These are phyloP conservation scores for Drosophila aldrichi DNA, from an alignment of 2,888 invertebrate genomes.

Conservation along the genomic window DNA sequence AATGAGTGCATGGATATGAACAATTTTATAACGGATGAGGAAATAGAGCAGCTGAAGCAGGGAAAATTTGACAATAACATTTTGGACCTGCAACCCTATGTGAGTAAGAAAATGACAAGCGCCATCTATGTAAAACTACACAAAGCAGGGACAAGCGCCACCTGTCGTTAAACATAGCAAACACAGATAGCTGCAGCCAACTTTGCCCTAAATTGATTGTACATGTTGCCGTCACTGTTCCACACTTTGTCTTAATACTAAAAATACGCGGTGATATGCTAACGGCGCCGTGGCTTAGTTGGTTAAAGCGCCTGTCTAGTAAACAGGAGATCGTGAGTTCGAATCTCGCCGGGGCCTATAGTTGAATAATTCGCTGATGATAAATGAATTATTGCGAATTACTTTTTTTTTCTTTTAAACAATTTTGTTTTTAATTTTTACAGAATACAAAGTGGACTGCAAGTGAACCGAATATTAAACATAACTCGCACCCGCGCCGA, in stretches of 20 bases:
- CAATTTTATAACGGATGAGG: slow-evolving; percentile 59
- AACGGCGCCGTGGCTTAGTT: slow-evolving; percentile 85
- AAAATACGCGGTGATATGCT: rapidly evolving
- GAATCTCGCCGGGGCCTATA: slow-evolving; percentile 85
- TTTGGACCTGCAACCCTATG: slow-evolving; percentile 39
- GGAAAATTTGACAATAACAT: slow-evolving; percentile 56
- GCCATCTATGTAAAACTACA: slow-evolving; percentile 20
- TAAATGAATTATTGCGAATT: too few relatives aligned
- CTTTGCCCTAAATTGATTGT: neutral
- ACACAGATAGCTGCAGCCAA: neutral
- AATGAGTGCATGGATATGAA: slow-evolving; percentile 67
- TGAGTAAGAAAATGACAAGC: slow-evolving; percentile 22
- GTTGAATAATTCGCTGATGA: neutral
- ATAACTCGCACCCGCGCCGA: neutral
- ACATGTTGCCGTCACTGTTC: neutral
- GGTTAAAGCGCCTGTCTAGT: slow-evolving; percentile 86
- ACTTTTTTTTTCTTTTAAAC: neutral
- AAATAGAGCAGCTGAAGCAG: slow-evolving; percentile 53
- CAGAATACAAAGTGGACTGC: neutral
- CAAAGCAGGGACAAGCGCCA: neutral
- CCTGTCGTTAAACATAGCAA: slow-evolving; percentile 4
- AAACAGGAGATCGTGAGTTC: slow-evolving; percentile 86
- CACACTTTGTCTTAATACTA: neutral
- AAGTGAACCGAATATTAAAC: neutral
- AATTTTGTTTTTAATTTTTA: neutral